These are phyloP conservation scores for Picus viridis DNA, from an alignment of 2,797 vertebrate species.

Conservation along the genomic window DNA sequence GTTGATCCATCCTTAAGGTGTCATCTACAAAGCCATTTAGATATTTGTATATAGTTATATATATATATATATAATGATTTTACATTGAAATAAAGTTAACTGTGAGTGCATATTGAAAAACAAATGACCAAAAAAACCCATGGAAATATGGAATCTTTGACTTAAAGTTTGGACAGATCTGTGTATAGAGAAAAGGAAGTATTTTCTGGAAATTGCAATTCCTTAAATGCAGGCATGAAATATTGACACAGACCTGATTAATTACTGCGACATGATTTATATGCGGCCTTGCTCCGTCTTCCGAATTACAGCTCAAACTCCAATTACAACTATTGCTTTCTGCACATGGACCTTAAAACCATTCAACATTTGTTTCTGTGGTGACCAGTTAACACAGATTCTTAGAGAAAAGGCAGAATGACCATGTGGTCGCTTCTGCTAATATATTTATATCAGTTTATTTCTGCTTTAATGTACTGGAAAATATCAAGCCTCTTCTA, in stretches of 20 bases:
- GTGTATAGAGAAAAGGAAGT: neutral
- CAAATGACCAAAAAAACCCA: too few species aligned
- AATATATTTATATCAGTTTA: neutral
- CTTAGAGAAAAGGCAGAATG: neutral
- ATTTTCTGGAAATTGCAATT: neutral
- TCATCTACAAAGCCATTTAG: conserved; percentile 82
- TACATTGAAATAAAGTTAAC: neutral
- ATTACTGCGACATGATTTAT: neutral
- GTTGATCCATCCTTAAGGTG: conserved; percentile 89
- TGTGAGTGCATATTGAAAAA: neutral
- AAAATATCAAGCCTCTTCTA: neutral
- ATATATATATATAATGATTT: neutral
- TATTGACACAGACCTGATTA: neutral
- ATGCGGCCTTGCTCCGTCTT: neutral
- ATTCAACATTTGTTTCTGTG: neutral
- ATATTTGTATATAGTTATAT: neutral
- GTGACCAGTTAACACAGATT: neutral
- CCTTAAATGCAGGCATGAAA: neutral
- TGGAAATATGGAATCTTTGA: neutral
- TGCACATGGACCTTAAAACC: neutral
- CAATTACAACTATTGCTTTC: neutral
- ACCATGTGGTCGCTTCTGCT: neutral
- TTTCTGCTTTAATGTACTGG: neutral
- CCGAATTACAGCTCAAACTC: neutral
- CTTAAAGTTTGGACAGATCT: neutral